phyloP scores from a whole-genome alignment of 2,113 vertebrate species.

The Bubo bubo region DNA sequence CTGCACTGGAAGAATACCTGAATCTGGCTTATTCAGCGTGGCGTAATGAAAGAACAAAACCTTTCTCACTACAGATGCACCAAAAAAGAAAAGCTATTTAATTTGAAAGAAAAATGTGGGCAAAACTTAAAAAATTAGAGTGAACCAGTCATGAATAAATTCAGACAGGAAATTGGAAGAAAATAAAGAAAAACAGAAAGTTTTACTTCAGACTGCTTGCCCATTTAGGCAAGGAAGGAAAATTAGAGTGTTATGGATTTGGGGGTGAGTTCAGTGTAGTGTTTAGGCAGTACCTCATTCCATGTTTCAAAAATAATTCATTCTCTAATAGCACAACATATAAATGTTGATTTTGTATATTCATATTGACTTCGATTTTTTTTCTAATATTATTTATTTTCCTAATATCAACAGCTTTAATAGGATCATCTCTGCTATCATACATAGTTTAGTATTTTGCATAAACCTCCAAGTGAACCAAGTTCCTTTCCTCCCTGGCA shows the following conservation, averaged over 20 bases:
- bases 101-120: background rate
- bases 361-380: background rate
- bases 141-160: background rate
- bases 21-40: background rate
- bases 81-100: background rate
- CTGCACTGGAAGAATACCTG: background rate
- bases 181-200: background rate
- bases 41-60: background rate
- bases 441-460: background rate
- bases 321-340: background rate
- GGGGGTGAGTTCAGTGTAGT: background rate
- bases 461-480: background rate
- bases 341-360: background rate
- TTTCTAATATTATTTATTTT: background rate
- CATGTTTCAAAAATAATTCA: background rate
- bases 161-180: background rate
- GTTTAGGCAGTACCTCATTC: background rate
- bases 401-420: background rate
- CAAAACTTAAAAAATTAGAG: background rate
- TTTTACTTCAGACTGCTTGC: background rate
- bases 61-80: background rate
- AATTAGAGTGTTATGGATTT: background rate
- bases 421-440: background rate
- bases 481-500: background rate
- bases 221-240: background rate